A percentile compares a stretch with the other conserved stretches of the same genome.
phyloP scores from a whole-genome alignment of 2,113 vertebrate species.

The Holacanthus passer region DNA sequence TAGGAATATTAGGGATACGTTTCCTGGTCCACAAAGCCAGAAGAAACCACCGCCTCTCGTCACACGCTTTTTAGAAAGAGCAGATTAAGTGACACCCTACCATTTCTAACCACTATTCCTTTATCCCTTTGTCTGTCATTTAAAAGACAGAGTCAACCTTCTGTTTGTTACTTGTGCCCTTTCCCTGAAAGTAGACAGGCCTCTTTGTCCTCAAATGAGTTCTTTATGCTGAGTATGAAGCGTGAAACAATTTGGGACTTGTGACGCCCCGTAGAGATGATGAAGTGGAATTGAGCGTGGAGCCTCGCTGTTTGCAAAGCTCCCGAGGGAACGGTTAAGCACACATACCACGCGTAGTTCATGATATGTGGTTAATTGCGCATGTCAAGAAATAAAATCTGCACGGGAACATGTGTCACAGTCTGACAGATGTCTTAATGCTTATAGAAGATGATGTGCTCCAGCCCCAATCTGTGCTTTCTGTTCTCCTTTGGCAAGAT shows the following conservation, averaged over 20 bases:
- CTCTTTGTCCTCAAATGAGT: background rate
- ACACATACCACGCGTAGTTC: background rate
- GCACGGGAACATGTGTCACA: background rate
- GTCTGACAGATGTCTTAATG: too few species aligned
- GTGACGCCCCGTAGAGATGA: background rate
- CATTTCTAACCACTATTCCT: background rate
- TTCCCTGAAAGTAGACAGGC: background rate
- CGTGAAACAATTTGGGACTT: constrained; percentile 6
- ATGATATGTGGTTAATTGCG: constrained; percentile 32
- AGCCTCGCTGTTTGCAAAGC: background rate
- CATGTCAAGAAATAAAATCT: constrained; percentile 8
- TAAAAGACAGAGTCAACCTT: background rate
- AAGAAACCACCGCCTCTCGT: constrained; percentile 18
- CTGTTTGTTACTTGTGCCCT: background rate
- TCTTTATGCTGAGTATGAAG: background rate
- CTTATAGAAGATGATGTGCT: background rate
- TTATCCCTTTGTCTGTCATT: background rate
- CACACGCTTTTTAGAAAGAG: background rate
- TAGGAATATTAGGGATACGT: background rate
- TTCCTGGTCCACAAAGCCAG: background rate
- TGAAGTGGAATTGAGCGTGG: background rate
- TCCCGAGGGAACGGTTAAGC: constrained; percentile 1
- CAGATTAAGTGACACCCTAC: background rate
- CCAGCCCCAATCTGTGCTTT: background rate
- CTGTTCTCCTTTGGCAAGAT: background rate